phyloP scores from a whole-genome alignment of 2,888 invertebrate species.

The Sialis lutaria region DNA sequence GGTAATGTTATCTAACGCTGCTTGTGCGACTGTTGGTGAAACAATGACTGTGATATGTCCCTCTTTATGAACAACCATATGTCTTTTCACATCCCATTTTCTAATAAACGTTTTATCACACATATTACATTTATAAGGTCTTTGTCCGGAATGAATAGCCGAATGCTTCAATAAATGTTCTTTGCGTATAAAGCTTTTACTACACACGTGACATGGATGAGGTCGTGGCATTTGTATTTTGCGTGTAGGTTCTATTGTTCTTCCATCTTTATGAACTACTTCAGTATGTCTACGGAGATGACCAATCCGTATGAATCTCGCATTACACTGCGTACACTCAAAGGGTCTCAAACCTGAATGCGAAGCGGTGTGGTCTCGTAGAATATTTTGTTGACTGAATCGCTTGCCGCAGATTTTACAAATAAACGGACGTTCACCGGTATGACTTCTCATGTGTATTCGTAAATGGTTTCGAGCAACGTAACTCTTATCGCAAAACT shows the following conservation, averaged over 20 bases:
- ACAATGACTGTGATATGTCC: background rate
- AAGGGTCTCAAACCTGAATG: background rate
- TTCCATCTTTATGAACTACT: background rate
- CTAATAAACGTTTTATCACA: background rate
- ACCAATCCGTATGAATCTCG: background rate
- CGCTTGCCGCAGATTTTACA: background rate
- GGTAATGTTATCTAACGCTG: background rate
- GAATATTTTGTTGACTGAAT: background rate
- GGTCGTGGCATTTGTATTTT: background rate
- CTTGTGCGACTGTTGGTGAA: background rate
- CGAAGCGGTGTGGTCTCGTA: background rate
- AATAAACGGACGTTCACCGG: background rate
- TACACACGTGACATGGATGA: background rate
- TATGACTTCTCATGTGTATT: background rate
- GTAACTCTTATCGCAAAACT: background rate
- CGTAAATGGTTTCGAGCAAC: background rate
- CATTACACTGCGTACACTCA: background rate
- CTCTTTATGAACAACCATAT: background rate
- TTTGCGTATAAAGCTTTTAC: background rate
- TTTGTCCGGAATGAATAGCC: background rate
- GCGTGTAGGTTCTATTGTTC: background rate
- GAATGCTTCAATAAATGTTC: background rate
- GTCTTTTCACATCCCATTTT: background rate
- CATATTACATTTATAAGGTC: background rate
- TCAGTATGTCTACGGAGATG: background rate